phyloP scores from a whole-genome alignment of 2,113 vertebrate species.

The Cervus canadensis region DNA sequence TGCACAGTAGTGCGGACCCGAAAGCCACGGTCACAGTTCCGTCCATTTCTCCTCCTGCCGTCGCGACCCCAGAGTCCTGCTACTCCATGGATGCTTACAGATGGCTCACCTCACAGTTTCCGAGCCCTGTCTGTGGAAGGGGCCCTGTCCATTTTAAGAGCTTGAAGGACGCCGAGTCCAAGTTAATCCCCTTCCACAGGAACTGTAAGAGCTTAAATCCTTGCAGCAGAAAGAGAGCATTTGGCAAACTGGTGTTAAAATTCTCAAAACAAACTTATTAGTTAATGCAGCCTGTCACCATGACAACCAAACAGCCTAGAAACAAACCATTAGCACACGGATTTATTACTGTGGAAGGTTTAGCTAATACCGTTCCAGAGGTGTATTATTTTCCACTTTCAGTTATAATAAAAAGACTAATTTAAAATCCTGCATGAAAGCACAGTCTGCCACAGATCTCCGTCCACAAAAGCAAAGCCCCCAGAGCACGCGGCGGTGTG shows the following conservation, averaged over 20 bases:
- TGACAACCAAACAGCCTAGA: conserved; percentile 75
- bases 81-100: fast-evolving
- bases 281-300: conserved; percentile 64
- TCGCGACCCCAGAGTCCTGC: fast-evolving
- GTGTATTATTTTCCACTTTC: conserved; percentile 40
- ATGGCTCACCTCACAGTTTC: fast-evolving
- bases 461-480: not conserved
- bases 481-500: fast-evolving
- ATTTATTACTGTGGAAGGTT: conserved; percentile 55
- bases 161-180: not conserved
- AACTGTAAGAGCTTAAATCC: not conserved
- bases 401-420: not conserved
- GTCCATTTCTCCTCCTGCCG: fast-evolving
- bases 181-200: fast-evolving
- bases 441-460: fast-evolving
- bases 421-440: conserved; percentile 53
- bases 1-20: fast-evolving
- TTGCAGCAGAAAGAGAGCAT: conserved; percentile 42
- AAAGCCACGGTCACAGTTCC: fast-evolving
- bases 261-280: conserved; percentile 73
- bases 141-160: not conserved
- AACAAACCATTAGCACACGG: conserved; percentile 64
- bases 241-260: conserved; percentile 54
- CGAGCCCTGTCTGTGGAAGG: fast-evolving
- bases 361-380: conserved; percentile 29